phyloP scores from a whole-genome alignment of 2,797 vertebrate species.

The Florisuga fusca region DNA sequence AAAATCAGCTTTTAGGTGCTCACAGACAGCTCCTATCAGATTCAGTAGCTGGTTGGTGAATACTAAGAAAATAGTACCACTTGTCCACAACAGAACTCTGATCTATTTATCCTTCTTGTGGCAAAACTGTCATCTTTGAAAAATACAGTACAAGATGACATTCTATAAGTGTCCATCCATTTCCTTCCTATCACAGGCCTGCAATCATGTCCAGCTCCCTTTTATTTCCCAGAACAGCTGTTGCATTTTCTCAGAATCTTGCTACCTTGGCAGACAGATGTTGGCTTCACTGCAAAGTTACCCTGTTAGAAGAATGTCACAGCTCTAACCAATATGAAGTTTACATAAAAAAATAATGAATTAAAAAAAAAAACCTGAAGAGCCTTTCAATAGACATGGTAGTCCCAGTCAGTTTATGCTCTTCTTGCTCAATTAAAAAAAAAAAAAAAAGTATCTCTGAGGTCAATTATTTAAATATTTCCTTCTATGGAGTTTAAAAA shows the following conservation, averaged over 20 bases:
- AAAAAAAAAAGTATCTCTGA: neutral
- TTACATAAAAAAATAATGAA: neutral
- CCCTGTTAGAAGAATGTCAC: neutral
- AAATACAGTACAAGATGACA: neutral
- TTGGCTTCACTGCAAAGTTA: neutral
- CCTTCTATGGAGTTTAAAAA: neutral
- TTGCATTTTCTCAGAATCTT: neutral
- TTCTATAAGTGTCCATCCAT: neutral
- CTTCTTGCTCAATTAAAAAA: neutral
- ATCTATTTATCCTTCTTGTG: neutral
- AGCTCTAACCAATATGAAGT: neutral
- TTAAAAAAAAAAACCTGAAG: neutral
- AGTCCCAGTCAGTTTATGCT: neutral
- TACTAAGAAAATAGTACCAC: neutral
- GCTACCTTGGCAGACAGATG: neutral
- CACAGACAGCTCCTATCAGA: neutral
- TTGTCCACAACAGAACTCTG: neutral
- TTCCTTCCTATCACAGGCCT: neutral
- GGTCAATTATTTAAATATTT: conserved; percentile 12
- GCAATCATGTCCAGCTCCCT: neutral
- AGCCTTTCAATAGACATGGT: neutral
- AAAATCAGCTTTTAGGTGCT: neutral
- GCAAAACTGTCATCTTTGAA: neutral
- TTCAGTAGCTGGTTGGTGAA: neutral
- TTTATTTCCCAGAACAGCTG: neutral